Evolutionary conservation across 2,797 vertebrate species (phyloP).

Genomic region (Leontopithecus rosalia): DNA sequence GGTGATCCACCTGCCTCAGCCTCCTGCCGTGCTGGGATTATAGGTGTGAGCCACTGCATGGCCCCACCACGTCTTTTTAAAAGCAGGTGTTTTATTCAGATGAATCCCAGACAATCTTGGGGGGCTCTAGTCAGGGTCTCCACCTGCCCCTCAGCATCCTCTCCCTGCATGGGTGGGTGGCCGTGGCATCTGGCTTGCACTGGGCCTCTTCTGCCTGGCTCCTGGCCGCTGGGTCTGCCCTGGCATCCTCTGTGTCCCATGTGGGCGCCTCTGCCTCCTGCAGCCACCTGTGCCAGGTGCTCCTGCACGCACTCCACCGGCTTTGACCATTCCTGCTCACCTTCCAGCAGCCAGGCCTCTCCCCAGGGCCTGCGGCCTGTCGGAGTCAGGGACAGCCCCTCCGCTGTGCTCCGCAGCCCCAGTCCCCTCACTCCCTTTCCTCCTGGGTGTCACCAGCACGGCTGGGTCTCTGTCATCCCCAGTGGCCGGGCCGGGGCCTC

Average conservation of each 20-base stretch:
- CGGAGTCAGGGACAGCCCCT: neutral
- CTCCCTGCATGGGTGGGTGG: neutral
- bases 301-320: too few relatives aligned
- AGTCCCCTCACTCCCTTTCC: neutral
- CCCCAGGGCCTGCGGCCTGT: neutral
- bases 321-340: too few relatives aligned
- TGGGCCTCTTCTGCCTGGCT: neutral
- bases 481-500: neutral
- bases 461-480: neutral
- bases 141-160: neutral
- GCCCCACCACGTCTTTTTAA: neutral
- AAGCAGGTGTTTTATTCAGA: neutral
- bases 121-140: neutral
- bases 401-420: neutral
- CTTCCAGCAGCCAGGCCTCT: too few relatives aligned
- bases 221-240: neutral
- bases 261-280: too few relatives aligned
- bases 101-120: neutral
- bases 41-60: neutral
- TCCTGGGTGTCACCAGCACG: fast-evolving
- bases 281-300: neutral
- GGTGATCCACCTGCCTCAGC: neutral
- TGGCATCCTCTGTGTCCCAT: neutral
- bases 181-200: neutral
- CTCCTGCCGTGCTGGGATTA: neutral